Conservation (phyloP, 2,113 vertebrate species). For the Albula glossodonta region DNA sequence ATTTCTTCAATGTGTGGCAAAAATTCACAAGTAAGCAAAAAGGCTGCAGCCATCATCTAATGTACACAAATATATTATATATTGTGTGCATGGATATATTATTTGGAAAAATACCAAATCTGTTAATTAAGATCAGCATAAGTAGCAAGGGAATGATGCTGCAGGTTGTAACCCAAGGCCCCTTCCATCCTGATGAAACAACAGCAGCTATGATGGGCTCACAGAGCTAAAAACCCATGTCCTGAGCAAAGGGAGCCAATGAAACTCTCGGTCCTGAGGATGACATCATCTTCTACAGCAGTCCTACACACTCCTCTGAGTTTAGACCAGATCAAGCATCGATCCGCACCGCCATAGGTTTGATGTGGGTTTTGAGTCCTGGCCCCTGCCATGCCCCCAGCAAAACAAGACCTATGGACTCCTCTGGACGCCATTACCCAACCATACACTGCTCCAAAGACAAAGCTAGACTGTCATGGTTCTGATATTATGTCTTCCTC, state of each 20-base stretch:
- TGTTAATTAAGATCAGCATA: not conserved
- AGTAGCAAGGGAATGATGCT: not conserved
- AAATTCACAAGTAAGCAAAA: no score
- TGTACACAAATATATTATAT: not conserved
- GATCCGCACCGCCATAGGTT: not conserved
- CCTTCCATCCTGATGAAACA: not conserved
- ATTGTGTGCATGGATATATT: not conserved
- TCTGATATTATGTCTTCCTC: not conserved
- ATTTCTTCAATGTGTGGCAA: no score
- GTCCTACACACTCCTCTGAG: not conserved
- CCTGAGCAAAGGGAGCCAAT: not conserved
- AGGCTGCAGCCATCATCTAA: no score
- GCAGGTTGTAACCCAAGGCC: not conserved
- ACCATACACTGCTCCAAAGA: no score
- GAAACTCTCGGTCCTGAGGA: not conserved
- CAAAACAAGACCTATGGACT: no score
- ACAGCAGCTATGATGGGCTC: not conserved
- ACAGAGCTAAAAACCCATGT: not conserved
- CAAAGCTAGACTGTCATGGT: not conserved
- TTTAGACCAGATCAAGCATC: not conserved
- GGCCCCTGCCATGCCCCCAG: no score
- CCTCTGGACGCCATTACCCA: no score
- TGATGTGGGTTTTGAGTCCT: no score
- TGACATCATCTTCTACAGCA: not conserved
- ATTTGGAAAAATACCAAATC: no score